Base-by-base conservation (phyloP, 2,113 vertebrate genomes). In the Lamprotornis superbus region DNA sequence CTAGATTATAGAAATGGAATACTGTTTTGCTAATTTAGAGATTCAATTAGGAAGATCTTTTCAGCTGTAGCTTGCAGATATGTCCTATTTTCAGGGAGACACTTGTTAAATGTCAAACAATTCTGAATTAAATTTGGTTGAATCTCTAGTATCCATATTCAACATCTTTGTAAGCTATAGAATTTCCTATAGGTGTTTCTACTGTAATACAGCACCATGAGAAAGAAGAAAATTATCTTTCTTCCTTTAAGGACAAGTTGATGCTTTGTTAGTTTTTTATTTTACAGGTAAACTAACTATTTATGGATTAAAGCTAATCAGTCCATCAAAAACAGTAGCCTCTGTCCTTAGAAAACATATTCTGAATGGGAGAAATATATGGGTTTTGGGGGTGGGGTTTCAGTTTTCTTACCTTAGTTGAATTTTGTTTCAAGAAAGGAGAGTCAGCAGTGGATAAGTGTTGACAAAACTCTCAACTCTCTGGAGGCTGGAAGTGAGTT, bases 21-120 rank as follows among this genome's bases (percentile, higher is more conserved):
- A 55, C 33, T 89, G 13, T 90, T 95, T 96, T 89, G 35, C 25
- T 96, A 96, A 95, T 95, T 95, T 95, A 96, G 33, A 84, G 15
- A 47, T 90, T 96, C 60, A 95, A 47, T 94, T 91, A 94, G 56
- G 60, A 94, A 90, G 75, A 87, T 86, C 74, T 96, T 40, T 82
- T 96, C 60, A 93, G 20, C 40, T 94, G 46, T 76, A 89, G 49
- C 23, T 94, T 97, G 87, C 39, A 96, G 82, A 73, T 93, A 90
- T 31, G 13, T 92, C n/a, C 94, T 68, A 92, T 56, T 97, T 95
- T 95, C 50, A 95, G 10, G 7, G 35, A 92, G 19, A 33, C 5
- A 67, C 14, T 83, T 88, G 20, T 57, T 95, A 94, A 95, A 90
- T 60, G 7, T 30, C 35, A 81, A 87, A 60, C 68, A 90, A 87